phyloP scores from a whole-genome alignment of 2,113 vertebrate genomes.

The Columbina picui region DNA sequence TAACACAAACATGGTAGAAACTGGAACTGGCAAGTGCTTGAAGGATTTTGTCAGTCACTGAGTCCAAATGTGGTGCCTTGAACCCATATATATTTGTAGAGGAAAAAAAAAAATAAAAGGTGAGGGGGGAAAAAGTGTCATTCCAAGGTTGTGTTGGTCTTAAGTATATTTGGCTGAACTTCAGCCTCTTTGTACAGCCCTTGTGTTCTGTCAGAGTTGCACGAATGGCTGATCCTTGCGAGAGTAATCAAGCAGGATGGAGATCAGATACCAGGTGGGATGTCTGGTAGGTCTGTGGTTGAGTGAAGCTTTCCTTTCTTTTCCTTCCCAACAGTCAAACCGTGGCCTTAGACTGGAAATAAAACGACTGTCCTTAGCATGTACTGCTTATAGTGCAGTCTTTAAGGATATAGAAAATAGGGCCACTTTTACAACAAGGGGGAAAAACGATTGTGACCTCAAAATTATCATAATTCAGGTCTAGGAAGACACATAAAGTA shows the following conservation, averaged over 20 bases:
- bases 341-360: background rate
- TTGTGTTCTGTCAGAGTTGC: background rate
- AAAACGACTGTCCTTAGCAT: background rate
- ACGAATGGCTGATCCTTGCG: background rate
- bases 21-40: background rate
- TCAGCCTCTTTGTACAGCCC: background rate
- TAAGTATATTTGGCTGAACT: background rate
- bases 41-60: background rate
- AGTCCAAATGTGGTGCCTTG: background rate
- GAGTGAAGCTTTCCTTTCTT: conserved; percentile 34
- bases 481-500: conserved; percentile 69
- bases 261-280: background rate
- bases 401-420: conserved; percentile 39
- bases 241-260: background rate
- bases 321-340: background rate
- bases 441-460: conserved; percentile 62
- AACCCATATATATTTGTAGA: background rate
- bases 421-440: background rate
- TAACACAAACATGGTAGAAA: background rate
- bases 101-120: background rate
- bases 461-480: conserved; percentile 71
- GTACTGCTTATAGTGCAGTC: background rate
- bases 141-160: background rate
- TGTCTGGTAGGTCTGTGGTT: background rate
- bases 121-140: background rate